A percentile compares a stretch with the other conserved stretches of the same genome.
Evolutionary conservation across 2,113 vertebrate genomes (phyloP).

Genomic region (Gopherus evgoodei): DNA sequence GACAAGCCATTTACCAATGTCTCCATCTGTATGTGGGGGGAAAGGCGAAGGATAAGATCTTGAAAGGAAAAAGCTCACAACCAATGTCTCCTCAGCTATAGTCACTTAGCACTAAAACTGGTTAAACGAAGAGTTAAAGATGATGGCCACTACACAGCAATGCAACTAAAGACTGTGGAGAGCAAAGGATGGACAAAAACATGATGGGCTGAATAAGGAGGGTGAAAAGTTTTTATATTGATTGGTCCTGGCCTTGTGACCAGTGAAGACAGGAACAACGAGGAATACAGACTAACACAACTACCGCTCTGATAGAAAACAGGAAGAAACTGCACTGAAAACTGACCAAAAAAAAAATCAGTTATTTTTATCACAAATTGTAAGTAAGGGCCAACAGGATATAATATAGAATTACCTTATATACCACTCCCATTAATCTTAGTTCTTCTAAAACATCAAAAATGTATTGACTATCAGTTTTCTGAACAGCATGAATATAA

Average conservation of each 20-base stretch:
- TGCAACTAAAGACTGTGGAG: background rate
- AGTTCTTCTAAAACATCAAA: background rate
- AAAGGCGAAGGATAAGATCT: background rate
- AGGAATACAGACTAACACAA: no score
- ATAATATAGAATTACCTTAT: background rate
- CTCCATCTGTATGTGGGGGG: no score
- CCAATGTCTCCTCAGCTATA: background rate
- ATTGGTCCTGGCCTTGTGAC: background rate
- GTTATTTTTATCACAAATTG: background rate
- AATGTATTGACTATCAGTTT: background rate
- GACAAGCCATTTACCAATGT: no score
- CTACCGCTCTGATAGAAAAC: no score
- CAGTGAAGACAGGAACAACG: background rate
- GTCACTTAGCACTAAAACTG: background rate
- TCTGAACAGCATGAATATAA: background rate
- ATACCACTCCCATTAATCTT: background rate
- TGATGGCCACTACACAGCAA: background rate
- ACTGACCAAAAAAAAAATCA: background rate
- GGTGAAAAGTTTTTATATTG: background rate
- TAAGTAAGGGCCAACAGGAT: background rate
- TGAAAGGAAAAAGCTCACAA: background rate
- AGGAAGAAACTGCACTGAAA: background rate
- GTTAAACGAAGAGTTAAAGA: background rate
- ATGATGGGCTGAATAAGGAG: background rate
- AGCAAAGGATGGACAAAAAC: background rate